These are phyloP conservation scores for Cyaniris semiargus DNA, from an alignment of 2,888 invertebrate species.

Conservation along the genomic window DNA sequence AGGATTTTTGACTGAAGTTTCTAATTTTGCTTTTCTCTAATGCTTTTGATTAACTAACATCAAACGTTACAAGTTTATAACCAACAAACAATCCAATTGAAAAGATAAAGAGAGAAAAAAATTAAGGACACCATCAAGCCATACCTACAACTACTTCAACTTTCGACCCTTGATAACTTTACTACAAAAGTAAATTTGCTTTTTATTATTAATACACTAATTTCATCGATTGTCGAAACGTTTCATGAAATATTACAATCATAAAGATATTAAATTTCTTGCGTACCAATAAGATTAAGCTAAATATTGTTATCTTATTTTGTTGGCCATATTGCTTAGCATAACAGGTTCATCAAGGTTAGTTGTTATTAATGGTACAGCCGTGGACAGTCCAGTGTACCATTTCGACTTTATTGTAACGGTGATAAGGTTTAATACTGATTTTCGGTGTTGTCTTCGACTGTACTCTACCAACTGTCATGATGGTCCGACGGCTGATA, in stretches of 20 bases:
- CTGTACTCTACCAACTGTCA: background rate
- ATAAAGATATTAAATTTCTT: conserved; percentile 9
- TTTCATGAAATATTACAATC: background rate
- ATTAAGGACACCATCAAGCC: no score
- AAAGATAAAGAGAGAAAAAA: no score
- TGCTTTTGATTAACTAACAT: no score
- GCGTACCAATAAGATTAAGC: conserved; percentile 19
- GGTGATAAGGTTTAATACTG: background rate
- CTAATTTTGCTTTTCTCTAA: no score
- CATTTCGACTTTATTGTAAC: background rate
- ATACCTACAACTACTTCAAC: no score
- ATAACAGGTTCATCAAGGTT: conserved; percentile 74
- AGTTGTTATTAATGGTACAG: conserved; percentile 53
- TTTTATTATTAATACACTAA: no score
- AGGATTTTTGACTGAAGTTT: no score
- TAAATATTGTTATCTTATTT: conserved; percentile 53
- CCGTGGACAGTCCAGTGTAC: conserved; percentile 38
- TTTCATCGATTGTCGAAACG: background rate
- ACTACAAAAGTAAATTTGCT: no score
- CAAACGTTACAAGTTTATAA: no score
- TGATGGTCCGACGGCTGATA: background rate
- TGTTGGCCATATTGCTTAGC: conserved; percentile 63
- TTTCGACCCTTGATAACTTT: no score
- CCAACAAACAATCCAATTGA: no score
- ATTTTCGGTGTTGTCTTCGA: background rate